Conservation (phyloP, 2,888 invertebrate genomes). For the Cataglyphis cursor region DNA sequence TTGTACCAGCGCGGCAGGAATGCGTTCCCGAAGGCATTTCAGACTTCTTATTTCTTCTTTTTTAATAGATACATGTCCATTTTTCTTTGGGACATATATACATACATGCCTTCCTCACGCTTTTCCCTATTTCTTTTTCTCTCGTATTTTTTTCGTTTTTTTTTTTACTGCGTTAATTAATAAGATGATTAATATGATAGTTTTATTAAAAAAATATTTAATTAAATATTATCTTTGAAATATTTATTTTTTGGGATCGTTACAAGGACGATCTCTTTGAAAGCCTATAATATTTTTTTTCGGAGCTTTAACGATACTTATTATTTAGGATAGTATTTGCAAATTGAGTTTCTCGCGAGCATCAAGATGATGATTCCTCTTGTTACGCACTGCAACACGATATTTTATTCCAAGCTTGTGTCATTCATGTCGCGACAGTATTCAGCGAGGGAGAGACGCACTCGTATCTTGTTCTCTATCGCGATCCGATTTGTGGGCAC, state of each 20-base stretch:
- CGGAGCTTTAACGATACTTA: background rate
- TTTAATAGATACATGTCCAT: background rate
- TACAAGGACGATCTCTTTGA: background rate
- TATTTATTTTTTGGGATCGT: background rate
- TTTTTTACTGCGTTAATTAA: background rate
- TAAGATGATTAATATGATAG: background rate
- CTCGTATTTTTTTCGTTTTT: background rate
- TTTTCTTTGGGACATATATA: background rate
- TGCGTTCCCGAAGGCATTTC: slow-evolving; percentile 23
- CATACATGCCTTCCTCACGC: background rate
- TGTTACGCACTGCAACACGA: slow-evolving; percentile 18
- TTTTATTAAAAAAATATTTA: background rate
- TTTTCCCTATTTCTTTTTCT: background rate
- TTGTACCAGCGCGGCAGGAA: slow-evolving; percentile 22
- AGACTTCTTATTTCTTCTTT: background rate
- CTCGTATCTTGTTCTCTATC: slow-evolving; percentile 26
- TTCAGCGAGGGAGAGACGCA: background rate
- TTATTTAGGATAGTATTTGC: too few relatives aligned
- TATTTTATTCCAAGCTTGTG: slow-evolving; percentile 29
- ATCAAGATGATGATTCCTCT: background rate
- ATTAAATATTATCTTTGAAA: background rate
- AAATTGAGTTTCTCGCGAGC: background rate
- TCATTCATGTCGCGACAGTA: slow-evolving; percentile 14
- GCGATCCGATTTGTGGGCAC: slow-evolving; percentile 51
- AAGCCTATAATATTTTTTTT: background rate